Conservation (phyloP, 2,113 vertebrate genomes). For the Cheirogaleus medius region DNA sequence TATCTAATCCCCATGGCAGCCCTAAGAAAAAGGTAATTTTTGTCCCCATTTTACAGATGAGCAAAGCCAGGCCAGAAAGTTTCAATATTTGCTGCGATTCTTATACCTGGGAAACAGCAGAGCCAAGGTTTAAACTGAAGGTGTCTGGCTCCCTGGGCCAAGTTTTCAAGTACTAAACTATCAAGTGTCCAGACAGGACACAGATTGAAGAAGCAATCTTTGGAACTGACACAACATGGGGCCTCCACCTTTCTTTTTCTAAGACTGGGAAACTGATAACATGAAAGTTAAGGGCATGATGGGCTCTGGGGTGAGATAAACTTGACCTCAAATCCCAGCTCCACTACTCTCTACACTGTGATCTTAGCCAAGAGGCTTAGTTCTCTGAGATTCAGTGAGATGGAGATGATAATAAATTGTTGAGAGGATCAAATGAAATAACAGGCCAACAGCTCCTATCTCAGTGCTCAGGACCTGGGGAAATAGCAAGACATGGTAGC, state of each 20-base stretch:
- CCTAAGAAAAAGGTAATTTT: neutral
- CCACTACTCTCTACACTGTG: neutral
- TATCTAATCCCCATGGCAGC: neutral
- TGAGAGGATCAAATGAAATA: neutral
- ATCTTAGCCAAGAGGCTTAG: neutral
- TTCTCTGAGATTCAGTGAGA: neutral
- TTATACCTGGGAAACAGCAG: neutral
- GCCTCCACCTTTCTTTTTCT: neutral
- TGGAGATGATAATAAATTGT: neutral
- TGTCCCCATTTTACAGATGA: conserved; percentile 1
- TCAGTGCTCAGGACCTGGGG: neutral
- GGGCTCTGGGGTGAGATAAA: neutral
- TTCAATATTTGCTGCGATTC: neutral
- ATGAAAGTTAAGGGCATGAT: neutral
- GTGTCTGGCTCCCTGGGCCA: neutral
- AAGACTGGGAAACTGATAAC: neutral
- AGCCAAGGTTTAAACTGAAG: neutral
- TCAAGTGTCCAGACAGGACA: neutral
- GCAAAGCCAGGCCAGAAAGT: neutral
- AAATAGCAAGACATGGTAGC: neutral
- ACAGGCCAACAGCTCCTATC: neutral
- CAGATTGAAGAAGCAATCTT: neutral
- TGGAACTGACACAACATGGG: neutral
- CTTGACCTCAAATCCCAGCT: neutral
- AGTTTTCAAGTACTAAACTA: neutral